Conservation (phyloP, 2,113 vertebrate genomes). For the Narcine bancroftii region DNA sequence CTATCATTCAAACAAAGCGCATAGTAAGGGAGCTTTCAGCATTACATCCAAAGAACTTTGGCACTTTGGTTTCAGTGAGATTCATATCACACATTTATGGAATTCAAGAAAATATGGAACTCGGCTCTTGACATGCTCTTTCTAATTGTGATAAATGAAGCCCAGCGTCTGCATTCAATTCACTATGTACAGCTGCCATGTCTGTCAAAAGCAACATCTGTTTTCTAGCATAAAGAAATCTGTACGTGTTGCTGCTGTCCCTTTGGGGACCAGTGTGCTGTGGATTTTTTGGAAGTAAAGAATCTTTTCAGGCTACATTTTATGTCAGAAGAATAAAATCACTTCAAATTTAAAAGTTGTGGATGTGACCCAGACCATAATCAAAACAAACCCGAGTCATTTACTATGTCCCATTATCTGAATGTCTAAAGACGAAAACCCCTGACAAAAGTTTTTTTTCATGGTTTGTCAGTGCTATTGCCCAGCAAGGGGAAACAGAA, state of each 20-base stretch:
- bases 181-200: conserved; percentile 7
- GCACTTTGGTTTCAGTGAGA: conserved; percentile 27
- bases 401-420: background rate
- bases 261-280: background rate
- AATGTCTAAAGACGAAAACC: background rate
- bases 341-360: conserved; percentile 5
- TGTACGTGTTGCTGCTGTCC: background rate
- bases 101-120: conserved; percentile 18
- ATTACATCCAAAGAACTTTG: conserved; percentile 20
- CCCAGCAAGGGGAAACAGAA: too few relatives aligned
- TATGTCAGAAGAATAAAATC: conserved; percentile 18
- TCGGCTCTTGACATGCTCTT: background rate
- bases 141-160: conserved; percentile 37
- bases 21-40: conserved; percentile 19
- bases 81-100: conserved; percentile 14
- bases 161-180: conserved; percentile 29
- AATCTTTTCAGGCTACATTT: conserved; percentile 20
- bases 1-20: conserved; percentile 12
- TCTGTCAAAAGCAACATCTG: conserved; percentile 35
- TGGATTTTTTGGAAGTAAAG: background rate
- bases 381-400: background rate
- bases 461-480: background rate
- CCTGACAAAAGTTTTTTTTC: background rate
- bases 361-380: conserved; percentile 17
- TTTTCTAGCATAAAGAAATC: conserved; percentile 13